phyloP scores from a whole-genome alignment of 2,113 vertebrate genomes.

The Ctenomys sociabilis region DNA sequence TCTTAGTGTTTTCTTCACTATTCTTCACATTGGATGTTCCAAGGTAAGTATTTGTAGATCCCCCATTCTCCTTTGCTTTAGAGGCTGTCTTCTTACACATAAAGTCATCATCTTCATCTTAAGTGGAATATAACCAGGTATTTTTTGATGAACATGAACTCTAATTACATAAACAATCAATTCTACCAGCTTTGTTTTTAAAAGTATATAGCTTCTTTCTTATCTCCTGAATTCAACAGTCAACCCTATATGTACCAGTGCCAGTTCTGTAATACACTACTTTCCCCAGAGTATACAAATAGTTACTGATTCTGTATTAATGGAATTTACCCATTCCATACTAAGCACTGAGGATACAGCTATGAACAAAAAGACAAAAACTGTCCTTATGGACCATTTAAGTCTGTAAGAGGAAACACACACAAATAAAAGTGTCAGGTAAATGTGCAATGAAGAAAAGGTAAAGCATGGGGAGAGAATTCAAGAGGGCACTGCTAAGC shows the following conservation, averaged over 20 bases:
- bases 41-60: constrained; percentile 41
- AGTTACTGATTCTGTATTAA: neutral
- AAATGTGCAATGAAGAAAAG: neutral
- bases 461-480: neutral
- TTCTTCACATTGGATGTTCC: constrained; percentile 73
- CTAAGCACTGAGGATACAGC: neutral
- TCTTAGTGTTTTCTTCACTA: constrained; percentile 81
- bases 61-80: constrained; percentile 89
- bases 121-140: constrained; percentile 66
- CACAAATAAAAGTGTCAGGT: neutral
- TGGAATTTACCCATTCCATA: neutral
- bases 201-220: neutral
- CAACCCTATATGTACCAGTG: neutral
- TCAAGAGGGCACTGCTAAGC: neutral
- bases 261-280: neutral
- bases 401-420: neutral
- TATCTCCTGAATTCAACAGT: neutral
- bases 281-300: neutral
- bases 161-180: constrained; percentile 16
- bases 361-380: neutral
- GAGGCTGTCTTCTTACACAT: constrained; percentile 84
- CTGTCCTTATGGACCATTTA: neutral
- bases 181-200: neutral
- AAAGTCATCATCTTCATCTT: constrained; percentile 97
- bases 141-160: constrained; percentile 17